Evolutionary conservation across 2,797 vertebrate genomes (phyloP), one percentile per base, ranked within the genome.

Genomic region (Melanotaenia nigrans): DNA sequence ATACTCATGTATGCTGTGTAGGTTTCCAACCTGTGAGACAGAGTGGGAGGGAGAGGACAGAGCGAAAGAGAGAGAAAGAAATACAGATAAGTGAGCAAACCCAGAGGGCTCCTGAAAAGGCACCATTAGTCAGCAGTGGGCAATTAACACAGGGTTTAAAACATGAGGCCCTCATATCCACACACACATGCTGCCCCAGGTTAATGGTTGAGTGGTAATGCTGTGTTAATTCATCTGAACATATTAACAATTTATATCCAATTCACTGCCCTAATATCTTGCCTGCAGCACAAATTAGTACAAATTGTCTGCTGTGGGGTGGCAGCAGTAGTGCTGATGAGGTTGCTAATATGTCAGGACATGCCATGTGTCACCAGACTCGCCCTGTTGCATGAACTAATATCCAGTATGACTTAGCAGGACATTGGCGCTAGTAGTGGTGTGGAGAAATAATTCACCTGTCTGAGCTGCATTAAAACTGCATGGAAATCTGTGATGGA

Each of bases 181-280:
- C 73, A 61, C 56, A 61, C 57, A 62, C 58, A 69, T 72, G 67
- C 75, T 61, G 30, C 75, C 71, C 65, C 68, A 79, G 85, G 81
- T 91, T 90, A 90, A 88, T 89, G 84, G 71, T 75, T 78, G 84
- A 84, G 74, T 75, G 61, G 85, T 87, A 89, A 92, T 85, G 77
- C 79, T 86, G 78, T 82, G 78, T 81, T 92, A 91, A 94, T 87
- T 92, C 87, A 92, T 90, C 83, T 74, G 67, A 88, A 83, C 90
- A 89, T 89, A 92, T 94, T 93, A 93, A 93, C 90, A 92, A 92
- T 93, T 93, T 88, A 92, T 89, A 91, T 75, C 84, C 86, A 87
- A 89, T 89, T 86, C 87, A 74, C 82, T 5, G 5, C 73, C 64
- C 73, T 89, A 85, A 93, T 92, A 91, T 87, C 81, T 85, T 10